These are phyloP conservation scores for Macroglossus sobrinus DNA, from an alignment of 2,113 vertebrate genomes.

Conservation along the genomic window DNA sequence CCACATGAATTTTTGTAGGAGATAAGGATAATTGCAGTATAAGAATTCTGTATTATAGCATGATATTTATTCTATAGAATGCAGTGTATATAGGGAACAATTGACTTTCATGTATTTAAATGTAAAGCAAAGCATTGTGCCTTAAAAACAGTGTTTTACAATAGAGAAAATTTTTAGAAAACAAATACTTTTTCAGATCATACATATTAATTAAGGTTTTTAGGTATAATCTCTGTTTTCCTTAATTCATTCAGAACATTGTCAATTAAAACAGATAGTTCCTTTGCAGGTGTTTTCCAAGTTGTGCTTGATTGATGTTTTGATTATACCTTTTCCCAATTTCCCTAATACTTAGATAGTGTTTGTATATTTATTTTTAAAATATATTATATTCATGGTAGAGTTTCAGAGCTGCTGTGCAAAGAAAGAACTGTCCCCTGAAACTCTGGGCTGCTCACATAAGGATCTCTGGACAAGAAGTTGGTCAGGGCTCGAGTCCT, in stretches of 20 bases:
- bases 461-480: neutral
- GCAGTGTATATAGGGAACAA: neutral
- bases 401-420: neutral
- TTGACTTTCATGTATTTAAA: neutral
- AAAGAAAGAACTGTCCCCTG: neutral
- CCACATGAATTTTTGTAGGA: neutral
- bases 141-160: constrained; percentile 33
- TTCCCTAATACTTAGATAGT: constrained; percentile 1
- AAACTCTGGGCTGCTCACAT: neutral
- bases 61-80: neutral
- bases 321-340: constrained; percentile 50
- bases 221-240: constrained; percentile 49
- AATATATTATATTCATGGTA: neutral
- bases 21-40: neutral
- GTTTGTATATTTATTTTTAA: constrained; percentile 36
- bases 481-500: neutral
- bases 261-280: constrained; percentile 44
- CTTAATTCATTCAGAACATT: constrained; percentile 26
- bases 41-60: neutral
- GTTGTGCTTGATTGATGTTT: constrained; percentile 58
- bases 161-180: neutral
- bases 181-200: constrained; percentile 7
- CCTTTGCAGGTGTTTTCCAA: constrained; percentile 38
- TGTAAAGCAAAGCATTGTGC: neutral
- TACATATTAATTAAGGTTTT: constrained; percentile 8